Base-by-base conservation (phyloP, 2,888 invertebrate genomes). In the Tipula vernalis region DNA sequence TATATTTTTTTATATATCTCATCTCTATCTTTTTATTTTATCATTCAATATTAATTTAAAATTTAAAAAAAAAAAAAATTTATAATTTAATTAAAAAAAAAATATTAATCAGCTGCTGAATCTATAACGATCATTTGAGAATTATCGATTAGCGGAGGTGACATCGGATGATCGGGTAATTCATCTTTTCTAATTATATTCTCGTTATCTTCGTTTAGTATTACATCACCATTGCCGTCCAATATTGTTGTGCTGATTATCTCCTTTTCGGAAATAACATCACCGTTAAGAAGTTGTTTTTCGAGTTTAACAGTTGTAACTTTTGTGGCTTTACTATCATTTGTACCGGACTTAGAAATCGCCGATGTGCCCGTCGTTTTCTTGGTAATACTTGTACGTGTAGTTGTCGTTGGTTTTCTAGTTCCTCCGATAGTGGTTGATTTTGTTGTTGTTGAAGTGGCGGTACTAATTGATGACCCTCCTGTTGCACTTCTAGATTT, bases 21-120 rank as follows among this genome's bases (percentile, higher is more conserved):
- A 71, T 71, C 71, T 71, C 28, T 71, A 28, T 71, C 71, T 71
- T 18, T 71, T 28, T 71, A 71, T 71, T 71, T 71, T 71, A 71
- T 71, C 28, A 71, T 71, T 71, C 71, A 71, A 84, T 39, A 84
- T 84, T 39, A 39, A 84, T 13, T 84, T 84, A 84, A 85, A 42
- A 85, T 42, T 42, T 28, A 28, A 28, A 85, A 42, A 42, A 28
- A 85, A 42, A 42, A 85, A 85, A 42, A 85, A 85, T 39, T 44
- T 42, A 85, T 42, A 85, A 85, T 42, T 42, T 28, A 42, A 42
- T 42, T 18, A 18, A 85, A 41, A 85, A 85, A 42, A 85, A 6
- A 42, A 42, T 44, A 42, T 85, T 85, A 87, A 87, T 87, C 87
- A 83, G 87, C 86, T 86, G 87, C 85, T 28, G 85, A 86, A 87